Evolutionary conservation across 2,113 vertebrate genomes (phyloP).

Genomic region (Gavia stellata): DNA sequence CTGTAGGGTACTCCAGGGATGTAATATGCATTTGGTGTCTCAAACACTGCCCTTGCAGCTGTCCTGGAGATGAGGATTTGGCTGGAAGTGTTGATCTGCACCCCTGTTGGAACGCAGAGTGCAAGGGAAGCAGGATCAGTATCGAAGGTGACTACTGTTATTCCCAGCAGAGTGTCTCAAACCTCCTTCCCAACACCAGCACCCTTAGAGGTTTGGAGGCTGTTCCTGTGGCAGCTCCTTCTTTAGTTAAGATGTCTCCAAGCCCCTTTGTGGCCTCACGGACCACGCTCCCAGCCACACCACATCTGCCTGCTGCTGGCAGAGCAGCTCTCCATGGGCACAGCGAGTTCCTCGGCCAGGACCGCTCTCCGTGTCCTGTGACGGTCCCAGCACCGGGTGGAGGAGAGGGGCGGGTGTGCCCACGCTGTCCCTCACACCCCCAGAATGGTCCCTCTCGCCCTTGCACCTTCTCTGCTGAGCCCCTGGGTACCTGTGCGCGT

Average conservation of each 20-base stretch:
- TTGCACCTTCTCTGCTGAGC: neutral
- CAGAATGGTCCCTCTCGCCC: neutral
- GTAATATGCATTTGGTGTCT: constrained; percentile 61
- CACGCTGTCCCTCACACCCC: neutral
- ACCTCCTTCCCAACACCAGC: neutral
- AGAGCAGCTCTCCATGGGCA: neutral
- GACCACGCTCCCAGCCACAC: neutral
- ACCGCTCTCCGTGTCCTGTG: rapidly evolving
- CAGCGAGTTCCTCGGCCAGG: neutral
- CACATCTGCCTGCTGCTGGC: neutral
- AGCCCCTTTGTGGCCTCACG: neutral
- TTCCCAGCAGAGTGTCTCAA: neutral
- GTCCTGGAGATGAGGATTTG: constrained; percentile 45
- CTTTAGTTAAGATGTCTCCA: neutral
- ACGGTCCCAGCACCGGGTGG: neutral
- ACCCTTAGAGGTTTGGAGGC: neutral
- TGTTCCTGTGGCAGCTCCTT: neutral
- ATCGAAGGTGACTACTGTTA: neutral
- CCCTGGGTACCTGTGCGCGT: constrained; percentile 49
- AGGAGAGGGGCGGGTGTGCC: neutral
- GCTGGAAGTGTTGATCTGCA: constrained; percentile 31
- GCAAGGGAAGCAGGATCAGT: neutral
- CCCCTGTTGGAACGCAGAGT: constrained; percentile 30
- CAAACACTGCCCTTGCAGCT: constrained; percentile 48
- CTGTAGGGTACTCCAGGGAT: constrained; percentile 62